Percentiles rank a stretch among this genome's conserved stretches.
These are phyloP conservation scores for Rhinoderma darwinii DNA, from an alignment of 2,113 vertebrate genomes.

Conservation along the genomic window DNA sequence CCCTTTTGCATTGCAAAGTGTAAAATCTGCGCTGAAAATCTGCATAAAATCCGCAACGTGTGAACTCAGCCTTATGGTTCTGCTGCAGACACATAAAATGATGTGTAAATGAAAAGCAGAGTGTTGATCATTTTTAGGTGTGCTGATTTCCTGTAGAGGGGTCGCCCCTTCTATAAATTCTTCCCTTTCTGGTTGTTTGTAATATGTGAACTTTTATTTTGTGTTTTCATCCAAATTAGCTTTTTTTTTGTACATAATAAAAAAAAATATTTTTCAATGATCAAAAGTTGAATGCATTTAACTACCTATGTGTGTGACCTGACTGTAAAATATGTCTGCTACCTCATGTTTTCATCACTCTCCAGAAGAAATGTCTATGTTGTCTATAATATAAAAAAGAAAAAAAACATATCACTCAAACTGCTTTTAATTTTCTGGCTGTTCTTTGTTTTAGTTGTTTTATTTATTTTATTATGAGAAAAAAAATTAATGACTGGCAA, in stretches of 20 bases:
- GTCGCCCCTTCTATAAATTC: conserved; percentile 14
- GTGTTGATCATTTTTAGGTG: conserved; percentile 48
- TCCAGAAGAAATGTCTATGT: conserved; percentile 71
- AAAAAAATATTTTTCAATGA: conserved; percentile 52
- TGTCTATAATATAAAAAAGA: conserved; percentile 39
- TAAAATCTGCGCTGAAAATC: no score
- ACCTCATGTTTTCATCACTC: conserved; percentile 79
- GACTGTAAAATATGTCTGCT: conserved; percentile 72
- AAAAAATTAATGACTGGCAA: background rate
- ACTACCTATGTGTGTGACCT: conserved; percentile 77
- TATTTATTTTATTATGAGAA: background rate
- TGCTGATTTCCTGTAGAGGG: conserved; percentile 24
- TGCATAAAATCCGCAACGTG: no score
- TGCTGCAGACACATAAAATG: background rate
- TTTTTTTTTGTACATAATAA: conserved; percentile 67
- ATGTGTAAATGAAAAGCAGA: conserved; percentile 40
- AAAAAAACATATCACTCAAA: background rate
- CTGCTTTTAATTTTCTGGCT: background rate
- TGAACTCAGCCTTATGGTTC: no score
- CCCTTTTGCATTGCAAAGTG: no score
- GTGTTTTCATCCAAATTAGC: conserved; percentile 58
- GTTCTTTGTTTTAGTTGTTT: background rate
- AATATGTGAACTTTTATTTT: conserved; percentile 38
- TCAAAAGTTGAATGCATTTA: conserved; percentile 71
- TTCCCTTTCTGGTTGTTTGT: conserved; percentile 13